phyloP scores from a whole-genome alignment of 2,888 invertebrate genomes.

The Xiphydria camelus region DNA sequence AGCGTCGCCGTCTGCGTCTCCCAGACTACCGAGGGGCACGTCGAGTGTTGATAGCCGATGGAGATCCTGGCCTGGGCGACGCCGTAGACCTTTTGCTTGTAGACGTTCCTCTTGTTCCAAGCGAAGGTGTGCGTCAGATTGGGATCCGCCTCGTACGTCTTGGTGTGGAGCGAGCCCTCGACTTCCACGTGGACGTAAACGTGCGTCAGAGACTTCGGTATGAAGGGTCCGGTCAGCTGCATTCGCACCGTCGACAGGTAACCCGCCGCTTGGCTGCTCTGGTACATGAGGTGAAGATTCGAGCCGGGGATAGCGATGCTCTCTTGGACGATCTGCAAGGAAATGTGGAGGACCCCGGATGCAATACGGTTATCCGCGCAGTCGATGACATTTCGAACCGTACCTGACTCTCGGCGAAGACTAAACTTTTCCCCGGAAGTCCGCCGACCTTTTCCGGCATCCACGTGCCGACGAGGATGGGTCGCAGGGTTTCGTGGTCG shows the following conservation, averaged over 20 bases:
- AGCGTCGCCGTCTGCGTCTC: conserved; percentile 91
- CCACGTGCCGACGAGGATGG: conserved; percentile 87
- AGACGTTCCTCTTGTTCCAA: conserved; percentile 98
- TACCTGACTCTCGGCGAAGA: conserved; percentile 91
- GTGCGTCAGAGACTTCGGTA: conserved; percentile 80
- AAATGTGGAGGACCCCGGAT: no score
- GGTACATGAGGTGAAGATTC: conserved; percentile 90
- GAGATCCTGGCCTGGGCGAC: conserved; percentile 86
- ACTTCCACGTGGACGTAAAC: conserved; percentile 92
- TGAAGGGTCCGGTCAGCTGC: conserved; percentile 77
- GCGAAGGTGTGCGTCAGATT: conserved; percentile 94
- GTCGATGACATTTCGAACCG: not conserved
- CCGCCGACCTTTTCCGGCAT: conserved; percentile 88
- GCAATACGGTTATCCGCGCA: not conserved
- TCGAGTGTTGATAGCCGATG: conserved; percentile 92
- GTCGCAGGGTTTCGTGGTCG: conserved; percentile 81
- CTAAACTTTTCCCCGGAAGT: conserved; percentile 77
- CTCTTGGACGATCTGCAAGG: conserved; percentile 87
- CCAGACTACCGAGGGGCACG: conserved; percentile 89
- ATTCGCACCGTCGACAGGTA: conserved; percentile 92
- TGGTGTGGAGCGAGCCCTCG: conserved; percentile 89
- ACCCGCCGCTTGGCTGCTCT: conserved; percentile 92
- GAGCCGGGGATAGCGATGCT: conserved; percentile 93
- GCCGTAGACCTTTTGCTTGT: conserved; percentile 92
- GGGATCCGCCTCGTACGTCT: conserved; percentile 94